Evolutionary conservation across 1,140 invertebrate species (phyloP), one percentile per base, ranked within the genome.

Genomic region (Mylabris phalerata): DNA sequence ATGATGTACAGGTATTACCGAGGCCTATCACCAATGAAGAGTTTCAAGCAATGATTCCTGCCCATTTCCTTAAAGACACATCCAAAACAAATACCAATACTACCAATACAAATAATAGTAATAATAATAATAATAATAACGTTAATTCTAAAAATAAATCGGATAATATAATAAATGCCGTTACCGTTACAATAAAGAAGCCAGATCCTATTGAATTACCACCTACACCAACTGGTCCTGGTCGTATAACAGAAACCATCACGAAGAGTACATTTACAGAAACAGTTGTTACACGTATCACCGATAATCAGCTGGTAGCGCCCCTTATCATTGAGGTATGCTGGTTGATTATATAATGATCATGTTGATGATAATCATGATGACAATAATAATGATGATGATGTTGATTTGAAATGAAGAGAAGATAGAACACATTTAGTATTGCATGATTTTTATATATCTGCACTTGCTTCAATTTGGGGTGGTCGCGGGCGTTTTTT

Each of bases 251-350:
- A 65, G 92, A 95, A 80, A 90, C 87, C 73, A 90, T 94, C 80
- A 93, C 91, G 72, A 93, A 92, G 83, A 92, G 90, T 71, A 94
- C 91, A 54, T 88, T 93, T 77, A 94, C 92, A 65, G 92, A 95
- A 80, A 95, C 92, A 46, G 90, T 92, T 62, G 91, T 94, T 73
- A 95, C 92, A 61, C 81, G 93, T 65, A 84, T 94, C 74, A 95
- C 92, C 60, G 89, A 95, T 77, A 95, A 95, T 82, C 83, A 88
- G 70, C 81, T 90, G 77, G 80, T 86, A 67, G 82, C 82, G 72
- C 88, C 90, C 67, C 80, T 92, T 67, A 87, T 92, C 75, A 86
- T 88, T 72, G 91, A 94, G 90, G 92, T 95, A 82, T 63, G 71
- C 57, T 54, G 62, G 57, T 55, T 56, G 56, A 32, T 32, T 32